phyloP scores from a whole-genome alignment of 2,113 vertebrate genomes.

The Delphinapterus leucas region DNA sequence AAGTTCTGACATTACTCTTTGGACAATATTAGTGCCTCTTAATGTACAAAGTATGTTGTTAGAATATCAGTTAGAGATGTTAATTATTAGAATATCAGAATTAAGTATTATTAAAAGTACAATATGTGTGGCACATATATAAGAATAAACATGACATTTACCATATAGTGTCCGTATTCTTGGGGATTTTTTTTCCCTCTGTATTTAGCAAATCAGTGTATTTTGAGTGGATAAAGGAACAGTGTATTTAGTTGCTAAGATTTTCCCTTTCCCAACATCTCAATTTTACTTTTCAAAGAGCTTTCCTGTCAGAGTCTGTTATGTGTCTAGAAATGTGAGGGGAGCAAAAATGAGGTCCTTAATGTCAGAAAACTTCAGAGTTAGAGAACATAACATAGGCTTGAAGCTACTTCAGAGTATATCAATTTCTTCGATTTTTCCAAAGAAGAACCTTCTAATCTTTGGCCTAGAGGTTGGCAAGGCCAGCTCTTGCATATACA shows the following conservation, averaged over 20 bases:
- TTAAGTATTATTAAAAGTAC: not conserved
- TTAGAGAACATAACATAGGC: not conserved
- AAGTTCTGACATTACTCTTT: constrained; percentile 61
- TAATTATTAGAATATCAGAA: not conserved
- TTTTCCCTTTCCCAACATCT: not conserved
- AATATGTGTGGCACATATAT: not conserved
- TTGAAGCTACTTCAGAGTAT: not conserved
- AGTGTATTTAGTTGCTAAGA: not conserved
- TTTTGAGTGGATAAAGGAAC: constrained; percentile 1
- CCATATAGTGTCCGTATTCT: not conserved
- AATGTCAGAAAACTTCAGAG: not conserved
- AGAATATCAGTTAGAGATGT: not conserved
- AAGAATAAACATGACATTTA: not conserved
- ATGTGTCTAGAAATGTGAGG: not conserved
- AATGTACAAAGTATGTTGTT: not conserved
- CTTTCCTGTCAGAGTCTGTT: not conserved
- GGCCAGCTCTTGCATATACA: not conserved
- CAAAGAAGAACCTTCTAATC: not conserved
- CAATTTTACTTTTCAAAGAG: constrained; percentile 35
- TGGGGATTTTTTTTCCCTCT: not conserved
- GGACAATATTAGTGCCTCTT: not conserved
- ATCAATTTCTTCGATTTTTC: not conserved
- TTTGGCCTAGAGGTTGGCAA: not conserved
- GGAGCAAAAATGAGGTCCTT: not conserved
- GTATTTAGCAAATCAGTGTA: not conserved